Conservation (phyloP, 2,797 vertebrate genomes). For the Oreonectes daqikongensis region DNA sequence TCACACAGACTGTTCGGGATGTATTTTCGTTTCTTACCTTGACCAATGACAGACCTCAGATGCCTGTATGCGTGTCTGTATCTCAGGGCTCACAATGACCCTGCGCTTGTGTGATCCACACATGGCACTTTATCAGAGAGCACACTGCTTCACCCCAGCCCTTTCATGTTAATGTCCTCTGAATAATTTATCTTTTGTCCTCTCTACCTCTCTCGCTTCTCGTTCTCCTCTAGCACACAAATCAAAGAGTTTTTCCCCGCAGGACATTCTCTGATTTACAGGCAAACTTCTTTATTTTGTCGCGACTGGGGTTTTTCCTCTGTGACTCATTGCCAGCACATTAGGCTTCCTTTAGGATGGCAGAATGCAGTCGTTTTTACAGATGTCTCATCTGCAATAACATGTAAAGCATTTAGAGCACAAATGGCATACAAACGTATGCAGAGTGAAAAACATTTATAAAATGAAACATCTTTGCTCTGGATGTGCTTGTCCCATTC, state of each 20-base stretch:
- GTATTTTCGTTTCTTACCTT: neutral
- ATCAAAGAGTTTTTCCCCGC: slow-evolving; percentile 69
- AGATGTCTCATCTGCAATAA: neutral
- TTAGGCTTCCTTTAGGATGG: slow-evolving; percentile 1
- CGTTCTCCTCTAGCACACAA: slow-evolving; percentile 56
- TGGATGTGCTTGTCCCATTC: neutral
- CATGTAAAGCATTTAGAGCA: neutral
- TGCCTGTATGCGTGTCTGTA: slow-evolving; percentile 74
- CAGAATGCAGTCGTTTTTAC: neutral
- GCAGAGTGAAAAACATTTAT: neutral
- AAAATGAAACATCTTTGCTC: neutral
- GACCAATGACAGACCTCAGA: slow-evolving; percentile 1
- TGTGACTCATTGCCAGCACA: slow-evolving; percentile 5
- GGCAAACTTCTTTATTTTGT: slow-evolving; percentile 31
- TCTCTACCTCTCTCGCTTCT: slow-evolving; percentile 56
- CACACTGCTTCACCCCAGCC: slow-evolving; percentile 49
- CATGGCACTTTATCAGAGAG: slow-evolving; percentile 32
- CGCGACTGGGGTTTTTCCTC: neutral
- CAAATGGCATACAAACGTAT: neutral
- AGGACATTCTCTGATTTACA: slow-evolving; percentile 35
- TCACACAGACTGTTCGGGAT: neutral
- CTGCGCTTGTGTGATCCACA: slow-evolving; percentile 28
- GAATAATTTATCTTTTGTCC: slow-evolving; percentile 48
- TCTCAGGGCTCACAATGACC: slow-evolving; percentile 59
- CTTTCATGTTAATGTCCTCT: slow-evolving; percentile 48